These are phyloP conservation scores for Sinella curviseta DNA, from an alignment of 1,140 invertebrate species.

Conservation along the genomic window DNA sequence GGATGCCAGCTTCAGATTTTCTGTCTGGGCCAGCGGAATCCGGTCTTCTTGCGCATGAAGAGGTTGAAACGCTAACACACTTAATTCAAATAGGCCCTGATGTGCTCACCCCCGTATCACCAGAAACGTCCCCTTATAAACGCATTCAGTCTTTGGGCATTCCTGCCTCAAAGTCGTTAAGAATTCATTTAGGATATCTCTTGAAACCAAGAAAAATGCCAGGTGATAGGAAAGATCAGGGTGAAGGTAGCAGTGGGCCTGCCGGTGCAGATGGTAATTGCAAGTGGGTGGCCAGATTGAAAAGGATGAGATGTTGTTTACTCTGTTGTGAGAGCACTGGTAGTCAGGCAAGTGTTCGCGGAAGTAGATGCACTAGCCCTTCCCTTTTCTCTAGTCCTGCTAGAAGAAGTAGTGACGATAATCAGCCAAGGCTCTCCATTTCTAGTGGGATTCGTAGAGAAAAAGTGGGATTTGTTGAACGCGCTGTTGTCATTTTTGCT, in stretches of 20 bases:
- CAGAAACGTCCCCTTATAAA: not conserved
- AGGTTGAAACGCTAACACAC: slow-evolving; percentile 50
- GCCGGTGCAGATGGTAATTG: not conserved
- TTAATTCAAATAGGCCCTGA: not conserved
- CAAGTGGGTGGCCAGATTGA: not conserved
- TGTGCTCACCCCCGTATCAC: not conserved
- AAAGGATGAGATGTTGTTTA: slow-evolving; percentile 5
- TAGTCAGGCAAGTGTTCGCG: not conserved
- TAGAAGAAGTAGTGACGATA: not conserved
- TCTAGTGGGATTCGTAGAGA: slow-evolving; percentile 4
- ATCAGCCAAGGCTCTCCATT: not conserved
- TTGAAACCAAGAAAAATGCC: not conserved
- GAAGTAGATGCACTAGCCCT: not conserved
- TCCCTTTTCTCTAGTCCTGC: not conserved
- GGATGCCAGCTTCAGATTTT: slow-evolving; percentile 66
- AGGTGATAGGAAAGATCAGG: not conserved
- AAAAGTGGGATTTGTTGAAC: slow-evolving; percentile 30
- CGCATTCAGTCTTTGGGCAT: not conserved
- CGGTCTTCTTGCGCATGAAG: slow-evolving; percentile 54
- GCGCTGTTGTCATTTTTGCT: slow-evolving; percentile 42
- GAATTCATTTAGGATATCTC: not conserved
- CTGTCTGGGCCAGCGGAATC: slow-evolving; percentile 56
- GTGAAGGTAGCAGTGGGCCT: not conserved
- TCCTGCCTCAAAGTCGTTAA: not conserved
- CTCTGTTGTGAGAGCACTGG: slow-evolving; percentile 7